A percentile compares a stretch with the other conserved stretches of the same genome.
phyloP scores from a whole-genome alignment of 2,888 invertebrate genomes.

The Calameuta filiformis region DNA sequence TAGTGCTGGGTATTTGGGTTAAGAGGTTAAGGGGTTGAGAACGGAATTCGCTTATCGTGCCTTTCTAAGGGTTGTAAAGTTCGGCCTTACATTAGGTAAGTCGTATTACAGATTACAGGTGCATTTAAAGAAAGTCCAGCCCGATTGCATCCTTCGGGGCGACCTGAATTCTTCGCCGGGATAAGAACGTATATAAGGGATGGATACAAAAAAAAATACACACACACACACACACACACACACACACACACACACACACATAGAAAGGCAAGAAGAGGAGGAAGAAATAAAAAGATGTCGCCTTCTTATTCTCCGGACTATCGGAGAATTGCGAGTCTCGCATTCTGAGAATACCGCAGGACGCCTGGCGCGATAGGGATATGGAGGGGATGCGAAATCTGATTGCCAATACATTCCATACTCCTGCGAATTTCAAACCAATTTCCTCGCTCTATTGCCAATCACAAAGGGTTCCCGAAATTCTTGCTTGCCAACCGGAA shows the following conservation, averaged over 20 bases:
- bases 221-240: too few relatives aligned
- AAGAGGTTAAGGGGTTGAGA: neutral
- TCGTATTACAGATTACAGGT: neutral
- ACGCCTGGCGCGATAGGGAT: slow-evolving; percentile 18
- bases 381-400: slow-evolving; percentile 40
- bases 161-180: neutral
- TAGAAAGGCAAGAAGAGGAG: neutral
- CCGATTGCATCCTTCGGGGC: neutral
- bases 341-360: slow-evolving; percentile 46
- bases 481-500: slow-evolving; percentile 48
- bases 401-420: slow-evolving; percentile 60
- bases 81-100: neutral
- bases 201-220: neutral
- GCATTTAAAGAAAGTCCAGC: neutral
- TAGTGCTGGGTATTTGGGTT: neutral
- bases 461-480: slow-evolving; percentile 53
- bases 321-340: slow-evolving; percentile 9
- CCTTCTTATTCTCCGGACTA: neutral
- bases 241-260: too few relatives aligned
- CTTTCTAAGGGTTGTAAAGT: neutral
- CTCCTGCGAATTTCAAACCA: slow-evolving; percentile 57
- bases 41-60: neutral
- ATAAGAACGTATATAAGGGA: neutral
- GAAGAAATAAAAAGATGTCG: neutral
- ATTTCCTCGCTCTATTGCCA: slow-evolving; percentile 60